Conservation (phyloP, 2,888 invertebrate genomes). For the Augochlorella aurata region DNA sequence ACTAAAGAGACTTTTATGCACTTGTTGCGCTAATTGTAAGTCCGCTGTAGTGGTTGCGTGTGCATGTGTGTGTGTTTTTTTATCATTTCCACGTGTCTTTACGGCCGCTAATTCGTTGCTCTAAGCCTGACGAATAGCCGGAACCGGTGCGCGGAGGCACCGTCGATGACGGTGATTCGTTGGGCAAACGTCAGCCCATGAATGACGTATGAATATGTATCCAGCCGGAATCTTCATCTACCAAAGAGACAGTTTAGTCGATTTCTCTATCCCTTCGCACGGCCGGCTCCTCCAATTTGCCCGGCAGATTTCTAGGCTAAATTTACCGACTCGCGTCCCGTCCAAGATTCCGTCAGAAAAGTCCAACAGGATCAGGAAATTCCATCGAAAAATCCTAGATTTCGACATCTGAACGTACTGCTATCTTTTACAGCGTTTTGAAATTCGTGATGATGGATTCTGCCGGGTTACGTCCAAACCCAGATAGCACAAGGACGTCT, state of each 20-base stretch:
- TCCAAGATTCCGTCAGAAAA: background rate
- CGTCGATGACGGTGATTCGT: slow-evolving; percentile 54
- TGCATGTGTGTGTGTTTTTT: too few relatives aligned
- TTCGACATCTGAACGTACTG: too few relatives aligned
- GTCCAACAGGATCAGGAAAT: background rate
- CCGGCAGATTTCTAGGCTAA: background rate
- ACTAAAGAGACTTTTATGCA: slow-evolving; percentile 53
- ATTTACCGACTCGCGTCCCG: background rate
- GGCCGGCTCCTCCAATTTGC: background rate
- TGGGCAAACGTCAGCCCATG: slow-evolving; percentile 44
- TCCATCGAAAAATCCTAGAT: background rate
- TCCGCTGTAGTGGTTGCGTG: slow-evolving; percentile 10
- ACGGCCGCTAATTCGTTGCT: slow-evolving; percentile 35
- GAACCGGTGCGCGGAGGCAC: background rate
- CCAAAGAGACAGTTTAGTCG: slow-evolving; percentile 5
- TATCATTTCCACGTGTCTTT: slow-evolving; percentile 44
- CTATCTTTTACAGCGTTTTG: too few relatives aligned
- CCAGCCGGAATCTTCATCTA: slow-evolving; percentile 42
- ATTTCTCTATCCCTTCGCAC: background rate
- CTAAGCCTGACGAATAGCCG: slow-evolving; percentile 43
- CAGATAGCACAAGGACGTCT: too few relatives aligned
- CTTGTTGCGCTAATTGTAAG: slow-evolving; percentile 50
- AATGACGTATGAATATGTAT: slow-evolving; percentile 55
- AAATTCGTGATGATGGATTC: too few relatives aligned
- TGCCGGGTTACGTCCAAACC: too few relatives aligned